Base-by-base conservation (phyloP, 2,113 vertebrate genomes). In the Cynocephalus volans region DNA sequence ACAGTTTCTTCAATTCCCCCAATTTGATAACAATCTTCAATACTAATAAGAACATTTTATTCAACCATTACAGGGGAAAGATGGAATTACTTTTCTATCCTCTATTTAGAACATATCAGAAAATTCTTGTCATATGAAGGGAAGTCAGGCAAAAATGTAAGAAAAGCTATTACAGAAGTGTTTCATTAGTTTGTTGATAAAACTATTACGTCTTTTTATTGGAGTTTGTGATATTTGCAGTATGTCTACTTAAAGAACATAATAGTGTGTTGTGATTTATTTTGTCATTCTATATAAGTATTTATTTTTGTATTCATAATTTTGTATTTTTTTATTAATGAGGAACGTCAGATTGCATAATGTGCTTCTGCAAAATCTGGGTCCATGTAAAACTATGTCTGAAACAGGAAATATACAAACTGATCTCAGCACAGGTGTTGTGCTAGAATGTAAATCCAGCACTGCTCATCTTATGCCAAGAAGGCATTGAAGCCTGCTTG, bases 181-280 rank as follows among this genome's bases (percentile, higher is more conserved):
- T 84, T 90, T 82, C 19, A 24, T 45, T 23, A 76, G 11, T 54
- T 79, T 65, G 8, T 50, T 90, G 65, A 31, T 45, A 84, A n/a
- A 83, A 64, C 58, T 56, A 14, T 36, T 64, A 36, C 82, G 2
- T 17, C 13, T 36, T 64, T 48, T 81, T 24, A 58, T 18, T n/a
- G 28, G 18, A 89, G 60, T 92, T 93, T 93, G 18, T 36, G 9
- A 54, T 76, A 45, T 36, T 86, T 88, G 26, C 87, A 84, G n/a
- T 23, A 24, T 48, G n/a, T 58, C 28, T 75, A 48, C 45, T 65
- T 93, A 88, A 75, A 69, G n/a, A 82, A 62, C 14, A 60, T 21
- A 90, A 41, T 86, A 50, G 23, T 73, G 77, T 64, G 1, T 77
- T 64, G 56, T 72, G 41, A 90, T 64, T 94, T 88, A 76, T 79